Evolutionary conservation across 2,888 invertebrate genomes (phyloP).

Genomic region (Sesia apiformis): DNA sequence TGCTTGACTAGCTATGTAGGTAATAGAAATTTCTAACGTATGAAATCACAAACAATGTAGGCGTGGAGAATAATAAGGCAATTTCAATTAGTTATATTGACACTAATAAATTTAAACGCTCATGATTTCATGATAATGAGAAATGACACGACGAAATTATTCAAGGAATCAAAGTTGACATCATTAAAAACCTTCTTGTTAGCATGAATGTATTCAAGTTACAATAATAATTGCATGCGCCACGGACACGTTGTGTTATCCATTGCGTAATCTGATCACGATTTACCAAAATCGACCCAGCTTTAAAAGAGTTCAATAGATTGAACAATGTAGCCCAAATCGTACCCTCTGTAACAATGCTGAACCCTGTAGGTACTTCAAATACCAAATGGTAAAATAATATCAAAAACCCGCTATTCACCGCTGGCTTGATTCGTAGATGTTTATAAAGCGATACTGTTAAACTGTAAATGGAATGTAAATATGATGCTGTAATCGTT

Average conservation of each 20-base stretch:
- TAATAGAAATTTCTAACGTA: not conserved
- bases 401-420: not conserved
- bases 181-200: conserved; percentile 26
- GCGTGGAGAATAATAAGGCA: not conserved
- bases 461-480: not conserved
- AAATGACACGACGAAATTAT: not conserved
- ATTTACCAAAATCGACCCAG: conserved; percentile 53
- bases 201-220: conserved; percentile 27
- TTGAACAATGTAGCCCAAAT: conserved; percentile 57
- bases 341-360: conserved; percentile 16
- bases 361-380: not conserved
- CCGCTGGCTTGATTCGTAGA: not conserved
- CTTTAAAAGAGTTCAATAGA: conserved; percentile 67
- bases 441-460: too few relatives aligned
- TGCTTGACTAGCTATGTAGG: not conserved
- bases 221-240: conserved; percentile 30
- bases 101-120: not conserved
- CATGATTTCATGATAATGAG: not conserved
- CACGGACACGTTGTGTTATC: conserved; percentile 33
- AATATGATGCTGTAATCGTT: not conserved
- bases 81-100: not conserved
- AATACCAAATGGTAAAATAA: not conserved
- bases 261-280: conserved; percentile 60
- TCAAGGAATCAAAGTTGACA: not conserved
- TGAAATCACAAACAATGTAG: not conserved